phyloP scores from a whole-genome alignment of 2,888 invertebrate genomes.

The Patella pellucida region DNA sequence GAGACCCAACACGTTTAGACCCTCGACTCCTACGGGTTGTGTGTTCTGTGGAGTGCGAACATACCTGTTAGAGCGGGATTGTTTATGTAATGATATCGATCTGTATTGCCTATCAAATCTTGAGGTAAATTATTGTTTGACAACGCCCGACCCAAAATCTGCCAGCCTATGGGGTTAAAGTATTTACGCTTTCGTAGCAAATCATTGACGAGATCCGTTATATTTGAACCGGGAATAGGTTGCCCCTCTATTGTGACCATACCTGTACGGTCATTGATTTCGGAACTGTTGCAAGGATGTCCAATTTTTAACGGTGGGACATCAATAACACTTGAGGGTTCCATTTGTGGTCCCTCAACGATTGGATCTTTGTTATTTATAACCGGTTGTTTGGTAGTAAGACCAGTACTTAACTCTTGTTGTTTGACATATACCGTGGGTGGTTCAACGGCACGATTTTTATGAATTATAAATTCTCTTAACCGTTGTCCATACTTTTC shows the following conservation, averaged over 20 bases:
- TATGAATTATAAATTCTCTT: not conserved
- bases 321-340: too few relatives aligned
- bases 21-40: too few relatives aligned
- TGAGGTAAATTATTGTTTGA: not conserved
- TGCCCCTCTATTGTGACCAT: not conserved
- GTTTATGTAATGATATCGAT: not conserved
- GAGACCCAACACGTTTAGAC: too few relatives aligned
- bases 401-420: too few relatives aligned
- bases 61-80: too few relatives aligned
- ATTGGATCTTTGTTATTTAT: too few relatives aligned
- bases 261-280: not conserved
- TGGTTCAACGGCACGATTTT: not conserved
- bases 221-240: not conserved
- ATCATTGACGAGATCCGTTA: not conserved
- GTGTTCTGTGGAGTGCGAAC: too few relatives aligned
- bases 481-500: not conserved
- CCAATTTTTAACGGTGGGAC: too few relatives aligned
- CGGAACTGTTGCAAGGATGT: not conserved
- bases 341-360: too few relatives aligned
- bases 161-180: too few relatives aligned
- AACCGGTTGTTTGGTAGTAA: too few relatives aligned
- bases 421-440: not conserved
- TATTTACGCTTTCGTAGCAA: not conserved
- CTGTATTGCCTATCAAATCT: not conserved
- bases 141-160: too few relatives aligned